These are phyloP conservation scores for Sciurus carolinensis DNA, from an alignment of 2,797 vertebrate genomes.

Conservation along the genomic window DNA sequence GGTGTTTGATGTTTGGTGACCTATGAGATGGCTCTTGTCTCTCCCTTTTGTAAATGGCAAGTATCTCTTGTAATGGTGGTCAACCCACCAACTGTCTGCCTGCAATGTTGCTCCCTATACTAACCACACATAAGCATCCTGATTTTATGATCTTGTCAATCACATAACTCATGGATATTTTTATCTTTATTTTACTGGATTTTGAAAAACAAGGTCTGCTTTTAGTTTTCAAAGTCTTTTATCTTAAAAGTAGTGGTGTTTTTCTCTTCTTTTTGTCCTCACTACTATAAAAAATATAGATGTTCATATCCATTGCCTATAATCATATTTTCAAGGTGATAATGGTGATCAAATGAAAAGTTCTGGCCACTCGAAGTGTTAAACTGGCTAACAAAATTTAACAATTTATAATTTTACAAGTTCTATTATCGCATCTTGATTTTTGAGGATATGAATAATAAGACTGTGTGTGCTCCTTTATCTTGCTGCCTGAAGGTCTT, in stretches of 20 bases:
- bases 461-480: not conserved
- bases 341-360: not conserved
- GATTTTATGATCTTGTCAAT: not conserved
- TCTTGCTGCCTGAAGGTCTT: conserved; percentile 6
- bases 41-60: not conserved
- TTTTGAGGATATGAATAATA: not conserved
- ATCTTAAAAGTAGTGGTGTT: not conserved
- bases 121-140: not conserved
- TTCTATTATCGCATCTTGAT: not conserved
- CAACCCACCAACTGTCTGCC: not conserved
- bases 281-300: not conserved
- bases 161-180: not conserved
- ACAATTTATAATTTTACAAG: not conserved
- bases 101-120: not conserved
- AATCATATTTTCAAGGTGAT: not conserved
- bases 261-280: not conserved
- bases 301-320: not conserved
- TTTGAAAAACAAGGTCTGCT: not conserved
- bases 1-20: not conserved
- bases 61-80: not conserved
- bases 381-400: not conserved
- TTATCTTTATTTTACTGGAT: conserved; percentile 5
- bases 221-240: not conserved
- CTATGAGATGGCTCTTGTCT: not conserved
- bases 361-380: not conserved